Evolutionary conservation across 2,888 invertebrate genomes (phyloP).

Genomic region (Rhagophthalmus giganteus): DNA sequence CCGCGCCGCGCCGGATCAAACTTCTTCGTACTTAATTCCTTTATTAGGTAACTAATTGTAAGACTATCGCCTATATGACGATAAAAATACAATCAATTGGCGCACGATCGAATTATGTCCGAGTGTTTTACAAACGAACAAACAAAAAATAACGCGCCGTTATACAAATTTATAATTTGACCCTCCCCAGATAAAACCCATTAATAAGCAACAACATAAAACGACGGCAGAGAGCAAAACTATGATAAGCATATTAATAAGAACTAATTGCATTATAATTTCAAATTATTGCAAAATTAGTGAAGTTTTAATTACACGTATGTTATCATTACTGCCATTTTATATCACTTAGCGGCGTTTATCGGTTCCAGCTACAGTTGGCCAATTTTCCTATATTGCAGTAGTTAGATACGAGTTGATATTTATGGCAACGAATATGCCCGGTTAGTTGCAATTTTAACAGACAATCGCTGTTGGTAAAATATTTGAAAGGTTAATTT

Average conservation of each 20-base stretch:
- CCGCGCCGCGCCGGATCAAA: no score
- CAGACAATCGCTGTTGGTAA: neutral
- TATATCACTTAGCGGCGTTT: conserved; percentile 28
- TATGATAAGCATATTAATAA: conserved; percentile 23
- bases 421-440: conserved; percentile 21
- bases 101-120: neutral
- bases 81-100: neutral
- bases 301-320: conserved; percentile 31
- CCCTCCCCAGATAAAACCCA: no score
- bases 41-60: no score
- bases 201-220: conserved; percentile 13
- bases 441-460: conserved; percentile 16
- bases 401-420: conserved; percentile 16
- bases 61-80: neutral
- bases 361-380: conserved; percentile 30
- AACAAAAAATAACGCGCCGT: no score
- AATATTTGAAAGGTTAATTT: neutral
- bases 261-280: conserved; percentile 26
- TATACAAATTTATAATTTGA: no score
- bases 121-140: neutral
- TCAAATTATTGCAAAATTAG: conserved; percentile 30
- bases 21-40: no score
- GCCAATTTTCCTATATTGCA: conserved; percentile 26
- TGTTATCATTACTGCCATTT: conserved; percentile 30
- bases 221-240: conserved; percentile 8